Base-by-base conservation (phyloP, 2,797 vertebrate genomes). In the Heterohyrax brucei region DNA sequence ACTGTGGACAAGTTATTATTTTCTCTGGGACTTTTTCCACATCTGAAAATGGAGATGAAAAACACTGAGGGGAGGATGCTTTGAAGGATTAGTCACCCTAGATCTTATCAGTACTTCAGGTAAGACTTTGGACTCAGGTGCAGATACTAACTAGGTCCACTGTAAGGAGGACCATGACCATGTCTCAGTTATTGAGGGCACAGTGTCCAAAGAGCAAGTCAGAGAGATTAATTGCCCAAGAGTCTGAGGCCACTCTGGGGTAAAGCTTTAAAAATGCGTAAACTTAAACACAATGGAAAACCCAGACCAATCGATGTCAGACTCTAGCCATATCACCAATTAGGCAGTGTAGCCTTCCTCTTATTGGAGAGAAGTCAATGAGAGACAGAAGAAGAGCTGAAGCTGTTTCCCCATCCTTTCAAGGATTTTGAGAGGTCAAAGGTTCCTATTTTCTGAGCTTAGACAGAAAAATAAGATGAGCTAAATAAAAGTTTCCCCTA, bases 381-480 rank as follows among this genome's bases (percentile, higher is more conserved):
- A 80, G 50, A 72, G 13, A 76, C 0, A 44, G 30, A 85, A 24
- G 56, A 88, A 83, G 4, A 10, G 46, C 3, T 22, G 18, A 66
- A 14, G 1, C 12, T 48, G 18, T 48, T 85, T 68, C 5, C 8
- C 33, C 44, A 66, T 10, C 14, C 21, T 87, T 75, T 62, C 46
- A 61, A 94, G 30, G 66, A 33, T 68, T 83, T 64, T 68, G n/a
- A 82, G 68, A 92, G 46, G 33, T 50, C 77, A 87, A 26, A 93
- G 56, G 44, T 83, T 92, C 59, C 30, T 56, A 46, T 70, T 91
- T 89, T 73, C 76, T 26, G 10, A 14, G 13, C 13, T 7, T 0
- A 89, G 72, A 50, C 59, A 93, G 59, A 66, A 95, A 81, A 70
- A 14, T n/a, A 79, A 72, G 21, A 66, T 77, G 5, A 95, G 14